Conservation (phyloP, 2,797 vertebrate species). For the Lindbergichthys nudifrons region DNA sequence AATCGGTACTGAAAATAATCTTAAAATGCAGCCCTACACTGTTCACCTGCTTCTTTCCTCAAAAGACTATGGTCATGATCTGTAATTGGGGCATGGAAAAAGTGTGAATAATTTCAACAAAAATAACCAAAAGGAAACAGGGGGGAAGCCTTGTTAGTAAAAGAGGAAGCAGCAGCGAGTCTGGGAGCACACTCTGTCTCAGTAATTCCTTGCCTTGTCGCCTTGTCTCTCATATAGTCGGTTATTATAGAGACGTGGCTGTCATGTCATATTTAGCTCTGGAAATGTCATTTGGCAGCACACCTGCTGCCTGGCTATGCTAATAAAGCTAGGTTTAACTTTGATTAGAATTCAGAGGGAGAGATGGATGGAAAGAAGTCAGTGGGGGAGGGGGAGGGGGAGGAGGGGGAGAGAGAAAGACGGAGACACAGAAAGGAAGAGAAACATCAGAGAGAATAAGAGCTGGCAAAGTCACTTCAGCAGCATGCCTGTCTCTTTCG, state of each 20-base stretch:
- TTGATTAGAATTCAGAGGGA: constrained; percentile 80
- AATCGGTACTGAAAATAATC: constrained; percentile 8
- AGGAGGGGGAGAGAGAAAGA: not conserved
- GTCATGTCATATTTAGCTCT: constrained; percentile 82
- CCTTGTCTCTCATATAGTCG: constrained; percentile 74
- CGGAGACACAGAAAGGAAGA: constrained; percentile 33
- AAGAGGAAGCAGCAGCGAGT: constrained; percentile 75
- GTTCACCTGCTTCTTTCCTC: constrained; percentile 24
- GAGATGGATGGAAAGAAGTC: constrained; percentile 42
- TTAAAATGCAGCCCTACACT: constrained; percentile 1
- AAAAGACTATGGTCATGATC: constrained; percentile 34
- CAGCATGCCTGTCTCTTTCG: constrained; percentile 68
- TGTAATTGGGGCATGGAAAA: constrained; percentile 22
- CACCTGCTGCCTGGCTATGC: constrained; percentile 85
- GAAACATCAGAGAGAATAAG: constrained; percentile 71
- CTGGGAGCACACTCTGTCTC: constrained; percentile 73
- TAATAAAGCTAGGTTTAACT: constrained; percentile 82
- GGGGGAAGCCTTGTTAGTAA: constrained; percentile 71
- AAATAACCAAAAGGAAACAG: constrained; percentile 80
- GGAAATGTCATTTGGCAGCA: constrained; percentile 84
- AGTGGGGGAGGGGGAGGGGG: constrained; percentile 9
- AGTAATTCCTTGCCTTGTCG: constrained; percentile 78
- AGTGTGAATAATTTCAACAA: constrained; percentile 67
- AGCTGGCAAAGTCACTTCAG: constrained; percentile 70
- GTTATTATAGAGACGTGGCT: constrained; percentile 80